Evolutionary conservation across 1,140 invertebrate genomes (phyloP).

Genomic region (Tachypleus tridentatus): DNA sequence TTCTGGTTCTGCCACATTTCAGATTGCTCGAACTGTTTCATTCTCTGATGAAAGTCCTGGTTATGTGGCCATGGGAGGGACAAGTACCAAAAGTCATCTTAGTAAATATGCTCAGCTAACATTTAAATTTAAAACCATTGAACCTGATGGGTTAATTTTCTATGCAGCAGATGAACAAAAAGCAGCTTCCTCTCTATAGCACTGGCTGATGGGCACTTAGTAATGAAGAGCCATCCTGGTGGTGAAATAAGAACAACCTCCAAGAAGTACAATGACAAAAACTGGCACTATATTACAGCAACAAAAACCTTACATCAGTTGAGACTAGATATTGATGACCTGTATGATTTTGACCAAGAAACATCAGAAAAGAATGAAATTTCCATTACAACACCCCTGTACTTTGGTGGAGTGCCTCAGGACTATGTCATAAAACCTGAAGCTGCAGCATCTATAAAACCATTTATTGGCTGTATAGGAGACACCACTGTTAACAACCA

Average conservation of each 20-base stretch:
- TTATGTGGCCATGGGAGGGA: conserved; percentile 28
- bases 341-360: conserved; percentile 37
- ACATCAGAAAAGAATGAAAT: conserved; percentile 43
- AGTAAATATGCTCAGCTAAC: conserved; percentile 46
- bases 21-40: conserved; percentile 37
- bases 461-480: conserved; percentile 71
- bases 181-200: conserved; percentile 50
- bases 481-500: conserved; percentile 70
- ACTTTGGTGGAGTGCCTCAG: conserved; percentile 68
- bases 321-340: conserved; percentile 72
- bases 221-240: conserved; percentile 42
- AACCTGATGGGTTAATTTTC: conserved; percentile 60
- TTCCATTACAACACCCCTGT: conserved; percentile 41
- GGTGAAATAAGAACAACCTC: conserved; percentile 42
- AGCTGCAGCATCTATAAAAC: conserved; percentile 32
- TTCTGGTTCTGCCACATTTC: conserved; percentile 4
- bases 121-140: conserved; percentile 76
- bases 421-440: conserved; percentile 36
- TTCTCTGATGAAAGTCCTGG: conserved; percentile 30
- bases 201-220: conserved; percentile 52
- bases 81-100: no score
- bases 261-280: conserved; percentile 61
- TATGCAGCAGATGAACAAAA: conserved; percentile 53
- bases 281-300: conserved; percentile 86
- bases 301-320: conserved; percentile 46